Base-by-base conservation (phyloP, 2,888 invertebrate species). In the Drosophila austrosaltans region DNA sequence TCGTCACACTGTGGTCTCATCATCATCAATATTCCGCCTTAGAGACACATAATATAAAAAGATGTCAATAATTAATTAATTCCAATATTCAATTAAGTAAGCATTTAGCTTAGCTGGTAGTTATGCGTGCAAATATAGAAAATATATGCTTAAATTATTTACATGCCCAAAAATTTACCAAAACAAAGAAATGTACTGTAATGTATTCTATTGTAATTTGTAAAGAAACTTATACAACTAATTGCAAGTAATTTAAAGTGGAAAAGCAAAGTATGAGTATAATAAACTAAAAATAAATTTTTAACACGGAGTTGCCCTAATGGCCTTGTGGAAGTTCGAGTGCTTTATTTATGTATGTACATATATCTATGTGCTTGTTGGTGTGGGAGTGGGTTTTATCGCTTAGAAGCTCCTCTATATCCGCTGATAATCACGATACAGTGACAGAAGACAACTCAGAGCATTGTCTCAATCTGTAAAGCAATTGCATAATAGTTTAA, bases 11-110 rank as follows among this genome's bases (percentile, higher is more conserved):
- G 92, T 92, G 76, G 92, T 92, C 77, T 92, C 92, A 82, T 92
- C 92, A 79, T 92, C 92, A 91, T 92, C 92, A 92, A 92, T 92
- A 92, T 91, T 92, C 92, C 91, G 92, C 92, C 92, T 62, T 57
- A 2, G 40, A 42, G 44, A 6, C 7, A 25, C 12, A 39, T 22
- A 53, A 75, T 70, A 32, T 58, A n/a, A 40, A 36, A n/a, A 40
- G 5, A 40, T 20, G 28, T 20, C 25, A 40, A 40, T 40, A 58
- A 48, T 16, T 12, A 48, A 22, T 12, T 59, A n/a, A 25, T 12
- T 59, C 6, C 32, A 3, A 8, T 6, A 32, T 20, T n/a, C 40
- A 40, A 40, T 10, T 12, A 48, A 25, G 1, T 25, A 22, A 8
- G 8, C 48, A 10, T 48, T 48, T 44, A 22, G 8, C 44, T 10